Evolutionary conservation across 2,888 invertebrate species (phyloP), one percentile per base, ranked within the genome.

Genomic region (Bugulina stolonifera): DNA sequence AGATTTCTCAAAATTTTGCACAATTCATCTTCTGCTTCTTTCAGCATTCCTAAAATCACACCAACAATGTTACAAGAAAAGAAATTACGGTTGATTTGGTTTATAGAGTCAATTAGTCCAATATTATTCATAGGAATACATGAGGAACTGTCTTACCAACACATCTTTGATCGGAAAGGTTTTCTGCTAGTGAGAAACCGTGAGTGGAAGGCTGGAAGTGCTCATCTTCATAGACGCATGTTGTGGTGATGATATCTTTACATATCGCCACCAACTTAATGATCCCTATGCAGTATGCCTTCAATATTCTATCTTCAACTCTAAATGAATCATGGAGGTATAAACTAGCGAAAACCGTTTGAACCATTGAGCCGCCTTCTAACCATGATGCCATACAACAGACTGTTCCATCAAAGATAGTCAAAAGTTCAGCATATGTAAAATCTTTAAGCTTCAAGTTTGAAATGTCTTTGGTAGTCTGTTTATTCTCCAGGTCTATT

Each of bases 271-370:
- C 89, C 43, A 94, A 87, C 86, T 96, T 95, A 78, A 96, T 91
- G 57, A 94, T 89, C 71, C 91, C 90, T 77, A 93, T 89, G 80
- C 91, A 92, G 84, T 94, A 95, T 0, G 92, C 91, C 83, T 91
- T 92, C 74, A 97, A 86, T 3, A 90, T 88, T 81, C 90, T 90
- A 81, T 96, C 93, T 77, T 89, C 87, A 75, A 97, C 92, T 74
- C 89, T 88, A 79, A 91, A 89, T 0, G 96, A 95, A 76, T 93
- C 91, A 83, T 98, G 96, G 54, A 96, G 87, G 83, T 97, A 98
- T 32, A 97, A 88, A 84, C 96, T 96, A 34, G 95, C 97, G 82
- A 97, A 96, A 10, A 98, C 92, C 0, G 98, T 98, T 86, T 98
- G 97, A 3, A 95, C 96, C 76, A 97, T 87, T 0, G 83, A 83